Conservation (phyloP, 2,888 invertebrate species). For the Drosophila ezoana region DNA sequence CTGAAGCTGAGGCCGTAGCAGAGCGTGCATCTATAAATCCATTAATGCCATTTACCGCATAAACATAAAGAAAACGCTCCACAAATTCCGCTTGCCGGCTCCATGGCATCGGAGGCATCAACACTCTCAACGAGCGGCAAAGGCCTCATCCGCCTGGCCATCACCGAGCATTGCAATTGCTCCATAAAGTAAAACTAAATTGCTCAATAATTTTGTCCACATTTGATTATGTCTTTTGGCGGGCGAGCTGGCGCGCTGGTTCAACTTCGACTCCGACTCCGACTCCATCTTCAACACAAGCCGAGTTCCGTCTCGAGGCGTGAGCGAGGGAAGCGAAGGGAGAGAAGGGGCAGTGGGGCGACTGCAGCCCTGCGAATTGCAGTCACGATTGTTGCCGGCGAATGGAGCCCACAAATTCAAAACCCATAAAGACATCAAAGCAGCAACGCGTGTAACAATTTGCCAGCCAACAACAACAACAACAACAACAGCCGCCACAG, state of each 20-base stretch:
- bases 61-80: slow-evolving; percentile 72
- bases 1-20: slow-evolving; percentile 7
- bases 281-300: neutral
- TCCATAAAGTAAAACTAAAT: slow-evolving; percentile 82
- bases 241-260: slow-evolving; percentile 1
- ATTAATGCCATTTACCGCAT: slow-evolving; percentile 80
- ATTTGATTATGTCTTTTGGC: slow-evolving; percentile 78
- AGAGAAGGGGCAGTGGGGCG: neutral
- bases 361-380: slow-evolving; percentile 64
- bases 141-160: slow-evolving; percentile 23
- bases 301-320: neutral
- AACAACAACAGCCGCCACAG: slow-evolving; percentile 46
- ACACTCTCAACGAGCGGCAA: slow-evolving; percentile 28
- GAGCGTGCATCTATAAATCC: slow-evolving; percentile 74
- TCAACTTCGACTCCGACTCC: slow-evolving; percentile 32
- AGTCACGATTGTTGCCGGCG: slow-evolving; percentile 71
- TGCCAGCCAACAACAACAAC: slow-evolving; percentile 68
- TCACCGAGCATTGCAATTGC: slow-evolving; percentile 71
- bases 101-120: slow-evolving; percentile 21
- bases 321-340: neutral
- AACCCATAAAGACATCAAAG: slow-evolving; percentile 80
- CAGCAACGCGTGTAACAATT: slow-evolving; percentile 80
- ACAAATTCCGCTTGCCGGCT: slow-evolving; percentile 22
- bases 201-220: slow-evolving; percentile 83
- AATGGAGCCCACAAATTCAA: slow-evolving; percentile 74